These are phyloP conservation scores for Brachionus calyciflorus DNA, from an alignment of 1,140 invertebrate species.

Conservation along the genomic window DNA sequence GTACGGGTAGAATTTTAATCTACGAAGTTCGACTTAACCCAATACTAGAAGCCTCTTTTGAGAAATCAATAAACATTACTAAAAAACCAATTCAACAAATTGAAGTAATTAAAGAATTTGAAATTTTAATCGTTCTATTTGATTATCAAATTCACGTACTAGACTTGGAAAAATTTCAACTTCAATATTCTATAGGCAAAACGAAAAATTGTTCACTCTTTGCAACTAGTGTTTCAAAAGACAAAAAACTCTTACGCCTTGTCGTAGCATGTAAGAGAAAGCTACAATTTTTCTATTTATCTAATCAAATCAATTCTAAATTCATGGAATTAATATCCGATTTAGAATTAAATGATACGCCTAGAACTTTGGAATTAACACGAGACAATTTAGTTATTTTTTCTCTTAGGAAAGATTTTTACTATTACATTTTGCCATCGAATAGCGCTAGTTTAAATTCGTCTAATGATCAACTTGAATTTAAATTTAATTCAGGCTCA, in stretches of 20 bases:
- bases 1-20: slow-evolving; percentile 13
- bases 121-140: slow-evolving; percentile 25
- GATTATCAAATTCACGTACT: slow-evolving; percentile 32
- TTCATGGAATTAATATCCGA: slow-evolving; percentile 45
- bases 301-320: slow-evolving; percentile 27
- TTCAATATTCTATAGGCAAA: slow-evolving; percentile 25
- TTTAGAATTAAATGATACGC: slow-evolving; percentile 25
- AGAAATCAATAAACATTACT: slow-evolving; percentile 37
- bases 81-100: slow-evolving; percentile 43
- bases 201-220: slow-evolving; percentile 32
- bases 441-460: neutral
- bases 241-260: slow-evolving; percentile 24
- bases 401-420: slow-evolving; percentile 42
- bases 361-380: slow-evolving; percentile 20
- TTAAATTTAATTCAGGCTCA: slow-evolving; percentile 10
- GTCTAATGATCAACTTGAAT: neutral
- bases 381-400: slow-evolving; percentile 31
- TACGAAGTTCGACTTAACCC: slow-evolving; percentile 26
- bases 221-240: slow-evolving; percentile 16
- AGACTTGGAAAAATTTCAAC: slow-evolving; percentile 38
- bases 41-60: neutral
- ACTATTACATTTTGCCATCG: slow-evolving; percentile 34
- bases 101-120: slow-evolving; percentile 24
- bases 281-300: slow-evolving; percentile 39
- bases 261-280: neutral